These are phyloP conservation scores for Drosophila barbarae DNA, from an alignment of 2,888 invertebrate species.

Conservation along the genomic window DNA sequence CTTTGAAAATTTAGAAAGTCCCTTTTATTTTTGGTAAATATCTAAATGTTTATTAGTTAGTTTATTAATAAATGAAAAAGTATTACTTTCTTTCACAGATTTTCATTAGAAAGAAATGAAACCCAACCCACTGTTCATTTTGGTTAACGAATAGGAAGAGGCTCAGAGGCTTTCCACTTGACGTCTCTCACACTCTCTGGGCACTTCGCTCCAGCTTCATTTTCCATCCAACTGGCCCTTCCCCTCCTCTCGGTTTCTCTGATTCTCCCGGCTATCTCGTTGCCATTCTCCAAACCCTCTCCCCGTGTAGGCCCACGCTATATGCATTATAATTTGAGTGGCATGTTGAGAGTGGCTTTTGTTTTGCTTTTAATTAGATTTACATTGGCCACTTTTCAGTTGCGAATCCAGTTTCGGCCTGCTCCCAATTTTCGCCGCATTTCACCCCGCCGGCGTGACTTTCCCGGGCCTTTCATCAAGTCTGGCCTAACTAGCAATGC, in stretches of 20 bases:
- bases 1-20: no score
- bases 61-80: no score
- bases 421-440: conserved; percentile 30
- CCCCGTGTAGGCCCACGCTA: conserved; percentile 39
- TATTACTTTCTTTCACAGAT: no score
- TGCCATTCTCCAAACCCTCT: conserved; percentile 3
- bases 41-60: no score
- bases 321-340: conserved; percentile 73
- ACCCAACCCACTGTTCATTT: conserved; percentile 16
- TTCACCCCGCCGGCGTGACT: conserved; percentile 9
- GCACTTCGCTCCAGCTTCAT: not conserved
- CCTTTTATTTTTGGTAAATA: no score
- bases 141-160: conserved; percentile 24
- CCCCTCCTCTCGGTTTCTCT: not conserved
- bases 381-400: conserved; percentile 75
- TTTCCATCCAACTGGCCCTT: not conserved
- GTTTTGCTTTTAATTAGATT: conserved; percentile 75
- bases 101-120: not conserved
- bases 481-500: conserved; percentile 63
- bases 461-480: conserved; percentile 41
- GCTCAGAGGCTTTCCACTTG: conserved; percentile 32
- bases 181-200: conserved; percentile 8
- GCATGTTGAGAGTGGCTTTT: conserved; percentile 75
- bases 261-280: conserved; percentile 6
- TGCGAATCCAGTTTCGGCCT: conserved; percentile 46